Conservation (phyloP, 1,140 invertebrate genomes). For the Rhagoletis zephyria region DNA sequence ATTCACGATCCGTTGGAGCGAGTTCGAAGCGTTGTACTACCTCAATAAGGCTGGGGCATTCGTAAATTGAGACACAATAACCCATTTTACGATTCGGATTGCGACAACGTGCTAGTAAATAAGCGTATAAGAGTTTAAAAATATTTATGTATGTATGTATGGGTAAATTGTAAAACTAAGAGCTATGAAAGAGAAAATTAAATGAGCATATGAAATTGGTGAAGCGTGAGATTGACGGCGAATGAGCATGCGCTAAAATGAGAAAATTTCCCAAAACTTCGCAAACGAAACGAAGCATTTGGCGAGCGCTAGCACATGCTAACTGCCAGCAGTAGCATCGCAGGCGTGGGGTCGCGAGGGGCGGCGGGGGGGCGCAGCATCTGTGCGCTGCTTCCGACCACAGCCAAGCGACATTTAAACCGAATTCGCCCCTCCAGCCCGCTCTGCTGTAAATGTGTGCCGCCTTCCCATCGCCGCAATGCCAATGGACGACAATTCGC, state of each 20-base stretch:
- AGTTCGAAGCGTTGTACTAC: slow-evolving; percentile 58
- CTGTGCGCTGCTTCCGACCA: not conserved
- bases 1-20: slow-evolving; percentile 57
- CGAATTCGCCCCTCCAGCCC: no score
- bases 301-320: not conserved
- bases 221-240: not conserved
- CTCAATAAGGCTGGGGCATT: slow-evolving; percentile 62
- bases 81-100: slow-evolving; percentile 66
- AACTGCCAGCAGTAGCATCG: not conserved
- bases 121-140: slow-evolving; percentile 16
- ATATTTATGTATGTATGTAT: not conserved
- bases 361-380: no score
- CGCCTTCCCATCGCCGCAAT: not conserved
- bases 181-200: not conserved
- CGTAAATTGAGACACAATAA: slow-evolving; percentile 66
- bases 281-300: not conserved
- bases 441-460: no score
- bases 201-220: not conserved
- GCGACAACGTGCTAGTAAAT: slow-evolving; percentile 57
- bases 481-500: slow-evolving; percentile 4
- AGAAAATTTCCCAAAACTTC: slow-evolving; percentile 29
- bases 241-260: not conserved
- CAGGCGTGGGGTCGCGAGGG: no score
- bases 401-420: not conserved
- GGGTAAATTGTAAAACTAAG: not conserved